A percentile compares a stretch with the other conserved stretches of the same genome.
phyloP scores from a whole-genome alignment of 2,888 invertebrate genomes.

The Zootermopsis nevadensis region DNA sequence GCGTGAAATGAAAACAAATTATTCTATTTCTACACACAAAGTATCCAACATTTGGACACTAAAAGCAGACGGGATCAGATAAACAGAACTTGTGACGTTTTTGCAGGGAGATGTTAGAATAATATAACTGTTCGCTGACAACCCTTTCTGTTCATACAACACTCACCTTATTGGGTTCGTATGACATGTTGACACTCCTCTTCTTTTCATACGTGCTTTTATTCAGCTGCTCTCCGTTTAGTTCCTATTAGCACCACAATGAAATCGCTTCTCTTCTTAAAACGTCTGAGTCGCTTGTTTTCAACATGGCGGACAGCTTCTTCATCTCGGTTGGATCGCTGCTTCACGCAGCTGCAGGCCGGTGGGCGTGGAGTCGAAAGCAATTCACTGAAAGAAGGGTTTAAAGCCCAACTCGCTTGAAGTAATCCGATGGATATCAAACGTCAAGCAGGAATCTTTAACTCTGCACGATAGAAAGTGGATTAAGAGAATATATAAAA shows the following conservation, averaged over 20 bases:
- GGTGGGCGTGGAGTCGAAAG: constrained; percentile 3
- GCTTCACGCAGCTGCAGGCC: constrained; percentile 31
- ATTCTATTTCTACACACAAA: background rate
- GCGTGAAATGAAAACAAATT: background rate
- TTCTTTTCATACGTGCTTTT: constrained; percentile 11
- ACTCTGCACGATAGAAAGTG: too few species aligned
- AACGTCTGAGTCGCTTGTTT: constrained; percentile 4
- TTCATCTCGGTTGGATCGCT: constrained; percentile 23
- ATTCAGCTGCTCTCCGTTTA: constrained; percentile 30
- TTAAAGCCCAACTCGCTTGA: too few species aligned
- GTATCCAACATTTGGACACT: background rate
- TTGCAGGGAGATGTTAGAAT: background rate
- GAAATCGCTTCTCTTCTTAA: constrained; percentile 20
- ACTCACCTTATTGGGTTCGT: constrained; percentile 31
- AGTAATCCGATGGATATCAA: too few species aligned
- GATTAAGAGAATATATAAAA: too few species aligned
- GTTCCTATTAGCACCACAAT: constrained; percentile 35
- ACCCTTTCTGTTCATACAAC: background rate
- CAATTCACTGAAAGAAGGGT: background rate
- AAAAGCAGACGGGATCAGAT: background rate
- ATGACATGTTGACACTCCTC: constrained; percentile 33
- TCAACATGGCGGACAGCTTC: constrained; percentile 33
- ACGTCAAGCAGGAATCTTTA: too few species aligned
- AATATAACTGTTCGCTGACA: background rate
- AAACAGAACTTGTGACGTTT: constrained; percentile 4